These are phyloP conservation scores for Xenopus laevis DNA, from an alignment of 2,113 vertebrate species.

Conservation along the genomic window DNA sequence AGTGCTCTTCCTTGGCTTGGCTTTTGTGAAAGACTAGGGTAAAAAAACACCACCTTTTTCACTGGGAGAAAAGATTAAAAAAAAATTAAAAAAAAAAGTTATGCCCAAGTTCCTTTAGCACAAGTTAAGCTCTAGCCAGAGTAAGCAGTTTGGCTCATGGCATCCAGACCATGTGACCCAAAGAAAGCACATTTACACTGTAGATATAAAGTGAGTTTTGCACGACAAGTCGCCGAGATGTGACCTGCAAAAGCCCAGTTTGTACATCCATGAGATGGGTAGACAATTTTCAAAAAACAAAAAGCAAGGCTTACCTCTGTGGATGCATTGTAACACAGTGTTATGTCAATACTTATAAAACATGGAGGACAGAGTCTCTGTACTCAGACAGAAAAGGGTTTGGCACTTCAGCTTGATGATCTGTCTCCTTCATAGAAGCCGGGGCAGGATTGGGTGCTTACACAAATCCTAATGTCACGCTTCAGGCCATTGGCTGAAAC, in stretches of 20 bases:
- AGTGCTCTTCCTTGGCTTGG: slow-evolving; percentile 59
- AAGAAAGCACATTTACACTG: slow-evolving; percentile 75
- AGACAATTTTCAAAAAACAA: slow-evolving; percentile 49
- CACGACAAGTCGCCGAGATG: slow-evolving; percentile 73
- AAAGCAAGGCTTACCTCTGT: slow-evolving; percentile 99
- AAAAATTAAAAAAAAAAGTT: not conserved
- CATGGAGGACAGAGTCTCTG: slow-evolving; percentile 99
- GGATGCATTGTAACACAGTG: slow-evolving; percentile 99
- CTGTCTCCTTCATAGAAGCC: slow-evolving; percentile 90
- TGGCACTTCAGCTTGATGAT: slow-evolving; percentile 97
- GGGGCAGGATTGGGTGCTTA: slow-evolving; percentile 84
- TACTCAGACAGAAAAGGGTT: slow-evolving; percentile 97
- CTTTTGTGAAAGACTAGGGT: slow-evolving; percentile 18
- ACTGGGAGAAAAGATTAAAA: slow-evolving; percentile 59
- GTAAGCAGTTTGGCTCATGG: slow-evolving; percentile 73
- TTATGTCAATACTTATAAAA: slow-evolving; percentile 99
- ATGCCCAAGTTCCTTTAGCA: not conserved
- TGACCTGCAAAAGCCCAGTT: slow-evolving; percentile 77
- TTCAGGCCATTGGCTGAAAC: slow-evolving; percentile 89
- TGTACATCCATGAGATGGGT: slow-evolving; percentile 68
- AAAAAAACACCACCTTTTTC: slow-evolving; percentile 61
- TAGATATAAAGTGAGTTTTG: slow-evolving; percentile 80
- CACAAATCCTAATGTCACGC: slow-evolving; percentile 84
- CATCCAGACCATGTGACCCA: slow-evolving; percentile 92
- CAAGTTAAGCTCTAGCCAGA: slow-evolving; percentile 45